Base-by-base conservation (phyloP, 2,113 vertebrate species). In the Albula glossodonta region DNA sequence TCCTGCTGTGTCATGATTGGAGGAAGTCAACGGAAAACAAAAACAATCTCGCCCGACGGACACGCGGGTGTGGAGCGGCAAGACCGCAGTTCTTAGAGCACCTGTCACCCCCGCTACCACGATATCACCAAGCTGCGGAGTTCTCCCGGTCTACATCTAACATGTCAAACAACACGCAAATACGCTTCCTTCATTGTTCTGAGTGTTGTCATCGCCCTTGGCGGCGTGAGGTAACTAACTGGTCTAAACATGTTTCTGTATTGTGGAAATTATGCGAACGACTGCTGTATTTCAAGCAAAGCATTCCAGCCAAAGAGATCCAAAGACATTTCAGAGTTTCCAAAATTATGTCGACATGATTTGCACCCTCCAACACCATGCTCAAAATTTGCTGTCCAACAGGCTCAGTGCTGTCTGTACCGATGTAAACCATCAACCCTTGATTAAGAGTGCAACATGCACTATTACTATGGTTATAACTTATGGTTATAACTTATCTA, bases 1-100 rank as follows among this genome's bases (percentile, higher is more conserved):
- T 91, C 90, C 88, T 88, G 94, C 94, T 89, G 87, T 94, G 93
- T 94, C 94, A 95, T 86, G 88, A 9, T 82, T 17, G 12, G 87
- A 87, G 41, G 74, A 78, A 84, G 78, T 50, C 25, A 9, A 74
- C 11, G 5, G 86, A 87, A 66, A 74, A 82, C 57, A 81, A 84
- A 87, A 25, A 83, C 74, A 60, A 22, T n/a, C 50, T 31, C 0
- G 50, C 6, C 63, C 56, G 15, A 41, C 51, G 22, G 31, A 41
- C n/a, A 60, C 19, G 57, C 11, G 12, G 15, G 12, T 51, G 60
- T 86, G 57, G 56, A 41, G 31, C 31, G 31, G 31, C 31, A 19
- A 50, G 5, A 56, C 80, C n/a, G 63, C 51, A 51, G 66, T 17
- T 52, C n/a, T 17, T 17, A 63, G 52, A 66, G 22, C 60, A 66